phyloP scores from a whole-genome alignment of 2,888 invertebrate species.

The Sarcophaga variegata region DNA sequence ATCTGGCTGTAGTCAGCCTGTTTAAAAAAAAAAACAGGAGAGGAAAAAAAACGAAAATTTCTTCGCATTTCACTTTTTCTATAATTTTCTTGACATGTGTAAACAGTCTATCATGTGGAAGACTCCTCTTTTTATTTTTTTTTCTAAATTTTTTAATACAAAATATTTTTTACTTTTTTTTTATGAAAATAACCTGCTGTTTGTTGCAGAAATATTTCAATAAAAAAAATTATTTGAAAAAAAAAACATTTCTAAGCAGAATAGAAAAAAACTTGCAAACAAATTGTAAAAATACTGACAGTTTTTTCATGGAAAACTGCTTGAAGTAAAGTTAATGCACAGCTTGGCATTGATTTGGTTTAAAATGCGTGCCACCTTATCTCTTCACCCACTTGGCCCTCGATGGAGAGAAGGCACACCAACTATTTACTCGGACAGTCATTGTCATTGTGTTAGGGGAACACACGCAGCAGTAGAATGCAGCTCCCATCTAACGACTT shows the following conservation, averaged over 20 bases:
- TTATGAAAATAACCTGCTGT: slow-evolving; percentile 45
- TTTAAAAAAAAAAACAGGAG: too few relatives aligned
- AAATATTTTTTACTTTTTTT: neutral
- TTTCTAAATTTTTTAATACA: slow-evolving; percentile 35
- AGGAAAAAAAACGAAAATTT: neutral
- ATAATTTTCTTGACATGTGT: slow-evolving; percentile 63
- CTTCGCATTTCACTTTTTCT: slow-evolving; percentile 28
- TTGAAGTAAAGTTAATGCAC: neutral
- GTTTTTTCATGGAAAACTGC: neutral
- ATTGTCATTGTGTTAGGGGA: too few relatives aligned
- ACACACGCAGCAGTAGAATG: too few relatives aligned
- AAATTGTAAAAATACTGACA: neutral
- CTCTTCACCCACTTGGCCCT: too few relatives aligned
- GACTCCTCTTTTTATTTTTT: neutral
- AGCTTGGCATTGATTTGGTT: too few relatives aligned
- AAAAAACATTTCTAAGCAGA: neutral
- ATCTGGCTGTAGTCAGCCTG: neutral
- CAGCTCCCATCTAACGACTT: too few relatives aligned
- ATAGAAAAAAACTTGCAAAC: neutral
- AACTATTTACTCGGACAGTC: too few relatives aligned
- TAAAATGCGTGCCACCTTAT: too few relatives aligned
- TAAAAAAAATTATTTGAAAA: neutral
- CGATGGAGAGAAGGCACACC: too few relatives aligned
- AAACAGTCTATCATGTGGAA: slow-evolving; percentile 64
- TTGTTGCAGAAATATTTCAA: neutral